Evolutionary conservation across 2,113 vertebrate genomes (phyloP), one percentile per base, ranked within the genome.

Genomic region (Holacanthus passer): DNA sequence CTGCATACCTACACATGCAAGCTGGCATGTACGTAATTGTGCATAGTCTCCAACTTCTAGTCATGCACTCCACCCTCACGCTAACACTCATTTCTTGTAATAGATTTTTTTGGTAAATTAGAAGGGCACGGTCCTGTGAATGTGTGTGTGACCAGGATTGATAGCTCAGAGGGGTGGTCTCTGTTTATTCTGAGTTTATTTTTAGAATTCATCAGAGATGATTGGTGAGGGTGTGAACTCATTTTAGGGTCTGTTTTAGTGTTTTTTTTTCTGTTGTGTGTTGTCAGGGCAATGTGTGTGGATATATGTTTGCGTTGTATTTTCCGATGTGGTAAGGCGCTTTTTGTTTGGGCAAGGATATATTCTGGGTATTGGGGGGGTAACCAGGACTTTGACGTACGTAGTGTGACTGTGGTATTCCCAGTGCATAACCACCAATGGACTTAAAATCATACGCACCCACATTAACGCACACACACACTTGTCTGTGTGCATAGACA

Each of bases 141-240:
- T 72, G n/a, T 50, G n/a, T 50, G 65, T 75, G 29, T 60, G 55
- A 71, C 48, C 55, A 69, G 55, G 35, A 80, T 41, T 62, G 22
- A 59, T 75, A 43, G 17, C 58, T 66, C 52, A 73, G 64, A 80
- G 76, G 64, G 29, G 59, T 73, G 82, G 73, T 58, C 64, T 74
- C 52, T 77, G 63, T 80, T n/a, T n/a, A n/a, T n/a, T n/a, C n/a
- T n/a, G n/a, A n/a, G n/a, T n/a, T 82, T 82, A 79, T 31, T 74
- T 73, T 78, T 71, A 60, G 37, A 81, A 69, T 76, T 87, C 71
- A 79, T 60, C 62, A 50, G 32, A 77, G 70, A 79, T 82, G 66
- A 81, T 71, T 79, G 62, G 71, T 5, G 19, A 73, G 72, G 64
- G 79, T 80, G 64, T 83, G 80, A 77, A 69, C 66, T 17, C 76